Evolutionary conservation across 2,113 vertebrate species (phyloP).

Genomic region (Odobenus rosmarus): DNA sequence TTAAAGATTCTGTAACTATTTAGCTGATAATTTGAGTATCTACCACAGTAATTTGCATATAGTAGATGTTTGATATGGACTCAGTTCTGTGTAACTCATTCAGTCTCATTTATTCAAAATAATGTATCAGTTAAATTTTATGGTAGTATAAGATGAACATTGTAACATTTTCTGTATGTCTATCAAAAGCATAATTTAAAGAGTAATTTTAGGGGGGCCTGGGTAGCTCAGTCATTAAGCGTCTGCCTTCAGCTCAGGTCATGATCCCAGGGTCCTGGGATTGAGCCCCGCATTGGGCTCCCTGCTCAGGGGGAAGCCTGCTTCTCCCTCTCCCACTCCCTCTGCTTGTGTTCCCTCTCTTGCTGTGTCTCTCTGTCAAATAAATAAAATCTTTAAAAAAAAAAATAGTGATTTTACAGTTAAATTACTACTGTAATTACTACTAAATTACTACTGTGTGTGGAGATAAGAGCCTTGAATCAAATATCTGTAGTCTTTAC

Average conservation of each 20-base stretch:
- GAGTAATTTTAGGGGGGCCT: neutral
- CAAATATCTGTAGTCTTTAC: neutral
- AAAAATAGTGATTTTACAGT: neutral
- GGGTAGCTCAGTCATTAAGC: too few species aligned
- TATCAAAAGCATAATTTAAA: neutral
- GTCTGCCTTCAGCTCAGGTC: too few species aligned
- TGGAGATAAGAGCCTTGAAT: neutral
- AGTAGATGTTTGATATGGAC: constrained; percentile 21
- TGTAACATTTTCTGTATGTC: constrained; percentile 18
- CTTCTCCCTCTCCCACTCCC: too few species aligned
- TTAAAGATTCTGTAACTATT: constrained; percentile 9
- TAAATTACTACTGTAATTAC: neutral
- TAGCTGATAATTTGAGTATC: constrained; percentile 52
- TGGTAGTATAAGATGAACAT: neutral
- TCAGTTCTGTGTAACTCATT: neutral
- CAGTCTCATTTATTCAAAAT: neutral
- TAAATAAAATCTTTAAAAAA: too few species aligned
- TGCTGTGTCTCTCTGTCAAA: too few species aligned
- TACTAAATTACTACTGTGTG: neutral
- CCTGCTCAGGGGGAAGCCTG: too few species aligned
- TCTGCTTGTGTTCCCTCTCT: too few species aligned
- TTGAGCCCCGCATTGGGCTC: too few species aligned
- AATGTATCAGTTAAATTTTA: constrained; percentile 9
- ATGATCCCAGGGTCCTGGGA: too few species aligned
- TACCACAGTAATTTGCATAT: neutral